These are phyloP conservation scores for Remorina albescens DNA, from an alignment of 2,797 vertebrate species.

Conservation along the genomic window DNA sequence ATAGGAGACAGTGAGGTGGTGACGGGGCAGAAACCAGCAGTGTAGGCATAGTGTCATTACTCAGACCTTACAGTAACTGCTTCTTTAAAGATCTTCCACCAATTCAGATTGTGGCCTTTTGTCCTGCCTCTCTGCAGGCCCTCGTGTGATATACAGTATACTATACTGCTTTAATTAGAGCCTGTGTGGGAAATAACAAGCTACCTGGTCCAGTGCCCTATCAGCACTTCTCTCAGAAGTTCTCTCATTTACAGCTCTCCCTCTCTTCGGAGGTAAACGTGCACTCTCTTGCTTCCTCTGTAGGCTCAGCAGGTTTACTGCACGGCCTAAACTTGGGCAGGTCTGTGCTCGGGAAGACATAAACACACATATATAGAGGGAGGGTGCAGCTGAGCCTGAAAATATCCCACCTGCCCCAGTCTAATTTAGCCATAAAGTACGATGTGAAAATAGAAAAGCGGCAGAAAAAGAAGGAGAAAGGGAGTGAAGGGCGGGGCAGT, in stretches of 20 bases:
- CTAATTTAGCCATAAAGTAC: conserved; percentile 21
- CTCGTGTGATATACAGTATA: conserved; percentile 44
- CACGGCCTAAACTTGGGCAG: background rate
- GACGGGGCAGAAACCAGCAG: conserved; percentile 10
- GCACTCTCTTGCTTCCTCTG: conserved; percentile 22
- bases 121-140: conserved; percentile 16
- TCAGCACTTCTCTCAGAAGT: conserved; percentile 63
- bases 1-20: background rate
- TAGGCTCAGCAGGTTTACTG: conserved; percentile 30
- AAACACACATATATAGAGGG: background rate
- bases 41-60: background rate
- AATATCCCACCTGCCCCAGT: conserved; percentile 7
- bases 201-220: conserved; percentile 48
- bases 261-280: conserved; percentile 28
- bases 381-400: conserved; percentile 18
- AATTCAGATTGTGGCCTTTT: conserved; percentile 43
- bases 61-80: conserved; percentile 20
- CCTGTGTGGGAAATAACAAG: conserved; percentile 62
- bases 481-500: conserved; percentile 11
- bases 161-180: conserved; percentile 58
- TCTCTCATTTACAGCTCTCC: conserved; percentile 73
- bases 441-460: conserved; percentile 19
- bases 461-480: conserved; percentile 10
- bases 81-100: conserved; percentile 36
- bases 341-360: background rate